Percentiles rank a stretch among this genome's conserved stretches.
phyloP scores from a whole-genome alignment of 2,113 vertebrate genomes.

The Herpetotheres cachinnans region DNA sequence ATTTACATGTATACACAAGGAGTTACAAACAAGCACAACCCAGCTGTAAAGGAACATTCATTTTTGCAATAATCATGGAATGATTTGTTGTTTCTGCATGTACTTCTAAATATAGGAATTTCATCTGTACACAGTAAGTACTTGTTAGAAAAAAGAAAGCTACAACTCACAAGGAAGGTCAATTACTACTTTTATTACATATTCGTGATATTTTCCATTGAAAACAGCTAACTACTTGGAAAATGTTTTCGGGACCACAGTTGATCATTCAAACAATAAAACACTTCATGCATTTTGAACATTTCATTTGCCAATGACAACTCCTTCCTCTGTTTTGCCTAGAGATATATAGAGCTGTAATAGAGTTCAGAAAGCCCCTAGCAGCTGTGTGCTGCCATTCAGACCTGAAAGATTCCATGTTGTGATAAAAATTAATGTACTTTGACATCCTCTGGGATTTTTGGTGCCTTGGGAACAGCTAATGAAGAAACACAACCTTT shows the following conservation, averaged over 20 bases:
- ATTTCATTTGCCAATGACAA: constrained; percentile 79
- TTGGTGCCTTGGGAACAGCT: constrained; percentile 77
- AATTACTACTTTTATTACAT: not conserved
- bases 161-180: not conserved
- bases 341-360: constrained; percentile 83
- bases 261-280: constrained; percentile 68
- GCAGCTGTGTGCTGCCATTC: constrained; percentile 90
- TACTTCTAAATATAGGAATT: not conserved
- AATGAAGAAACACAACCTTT: constrained; percentile 86
- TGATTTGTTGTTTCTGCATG: not conserved
- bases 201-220: not conserved
- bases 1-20: not conserved
- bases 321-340: constrained; percentile 62
- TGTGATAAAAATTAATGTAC: constrained; percentile 93
- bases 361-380: constrained; percentile 82
- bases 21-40: not conserved
- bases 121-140: not conserved
- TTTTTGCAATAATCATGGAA: not conserved
- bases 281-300: constrained; percentile 74
- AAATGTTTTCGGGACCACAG: not conserved
- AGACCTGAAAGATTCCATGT: constrained; percentile 88
- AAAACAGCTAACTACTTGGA: constrained; percentile 11
- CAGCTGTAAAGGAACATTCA: not conserved
- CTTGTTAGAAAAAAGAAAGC: not conserved
- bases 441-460: constrained; percentile 88